Conservation (phyloP, 1,140 invertebrate genomes). For the Babylonia areolata region DNA sequence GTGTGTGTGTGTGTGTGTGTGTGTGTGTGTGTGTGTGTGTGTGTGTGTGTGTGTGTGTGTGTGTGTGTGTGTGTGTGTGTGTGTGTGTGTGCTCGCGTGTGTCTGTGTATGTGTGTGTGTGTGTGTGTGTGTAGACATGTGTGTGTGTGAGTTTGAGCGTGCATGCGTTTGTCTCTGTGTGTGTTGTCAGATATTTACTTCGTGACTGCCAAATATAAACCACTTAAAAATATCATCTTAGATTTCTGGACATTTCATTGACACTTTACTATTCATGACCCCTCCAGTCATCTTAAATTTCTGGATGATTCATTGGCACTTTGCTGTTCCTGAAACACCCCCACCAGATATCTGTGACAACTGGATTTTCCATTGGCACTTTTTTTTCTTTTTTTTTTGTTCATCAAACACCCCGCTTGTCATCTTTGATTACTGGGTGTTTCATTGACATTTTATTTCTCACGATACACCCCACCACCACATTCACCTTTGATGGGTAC, state of each 20-base stretch:
- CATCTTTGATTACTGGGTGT: too few species aligned
- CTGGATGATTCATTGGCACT: too few species aligned
- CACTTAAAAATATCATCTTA: too few species aligned
- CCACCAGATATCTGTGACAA: too few species aligned
- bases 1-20: constrained; percentile 13
- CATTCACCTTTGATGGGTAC: not conserved
- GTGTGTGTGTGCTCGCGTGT: not conserved
- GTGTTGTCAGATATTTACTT: too few species aligned
- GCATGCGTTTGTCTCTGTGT: not conserved
- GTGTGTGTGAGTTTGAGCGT: not conserved
- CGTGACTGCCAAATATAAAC: too few species aligned
- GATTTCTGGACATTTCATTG: too few species aligned
- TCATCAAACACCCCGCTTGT: too few species aligned
- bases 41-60: constrained; percentile 15
- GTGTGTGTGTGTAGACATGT: not conserved
- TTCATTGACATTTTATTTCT: not conserved
- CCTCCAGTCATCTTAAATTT: too few species aligned
- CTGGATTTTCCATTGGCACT: fast-evolving
- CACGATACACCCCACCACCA: not conserved
- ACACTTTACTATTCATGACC: too few species aligned
- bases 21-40: constrained; percentile 9
- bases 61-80: not conserved
- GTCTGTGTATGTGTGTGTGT: not conserved
- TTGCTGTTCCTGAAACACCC: too few species aligned
- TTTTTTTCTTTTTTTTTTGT: not conserved